Percentiles rank a stretch among this genome's conserved stretches.
Evolutionary conservation across 2,797 vertebrate genomes (phyloP).

Genomic region (Enteromius mattozi): DNA sequence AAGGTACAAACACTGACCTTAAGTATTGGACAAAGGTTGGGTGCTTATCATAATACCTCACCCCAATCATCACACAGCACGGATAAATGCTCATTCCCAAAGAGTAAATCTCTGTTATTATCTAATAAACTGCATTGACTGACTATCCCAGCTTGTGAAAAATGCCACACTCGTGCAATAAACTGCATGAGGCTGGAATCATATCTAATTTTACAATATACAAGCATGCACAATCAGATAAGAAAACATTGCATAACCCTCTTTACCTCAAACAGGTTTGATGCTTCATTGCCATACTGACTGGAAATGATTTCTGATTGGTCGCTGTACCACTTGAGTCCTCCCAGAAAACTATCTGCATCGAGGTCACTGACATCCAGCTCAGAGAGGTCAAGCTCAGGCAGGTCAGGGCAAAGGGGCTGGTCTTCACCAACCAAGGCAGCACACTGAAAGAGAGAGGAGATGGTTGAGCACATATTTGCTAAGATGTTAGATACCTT

Average conservation of each 20-base stretch:
- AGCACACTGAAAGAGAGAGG: constrained; percentile 86
- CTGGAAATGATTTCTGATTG: constrained; percentile 99
- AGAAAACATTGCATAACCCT: constrained; percentile 6
- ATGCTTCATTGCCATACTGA: constrained; percentile 94
- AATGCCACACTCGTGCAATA: constrained; percentile 21
- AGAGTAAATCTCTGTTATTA: constrained; percentile 2
- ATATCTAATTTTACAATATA: constrained; percentile 23
- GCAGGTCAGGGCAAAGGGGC: constrained; percentile 98
- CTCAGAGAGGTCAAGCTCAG: constrained; percentile 98
- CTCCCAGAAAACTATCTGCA: constrained; percentile 96
- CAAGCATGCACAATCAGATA: constrained; percentile 21
- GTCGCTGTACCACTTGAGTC: constrained; percentile 99
- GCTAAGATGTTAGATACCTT: not conserved
- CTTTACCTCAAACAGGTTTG: constrained; percentile 97
- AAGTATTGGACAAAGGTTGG: constrained; percentile 75
- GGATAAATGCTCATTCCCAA: constrained; percentile 53
- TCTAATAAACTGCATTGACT: constrained; percentile 26
- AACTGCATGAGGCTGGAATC: constrained; percentile 2
- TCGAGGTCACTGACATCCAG: constrained; percentile 98
- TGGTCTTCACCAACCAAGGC: constrained; percentile 99
- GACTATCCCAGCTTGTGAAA: constrained; percentile 27
- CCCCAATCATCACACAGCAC: constrained; percentile 60
- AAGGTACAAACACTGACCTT: constrained; percentile 54
- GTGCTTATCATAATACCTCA: constrained; percentile 65
- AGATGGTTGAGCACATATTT: constrained; percentile 19